A percentile compares a stretch with the other conserved stretches of the same genome.
These are phyloP conservation scores for Cariama cristata DNA, from an alignment of 2,113 vertebrate species.

Conservation along the genomic window DNA sequence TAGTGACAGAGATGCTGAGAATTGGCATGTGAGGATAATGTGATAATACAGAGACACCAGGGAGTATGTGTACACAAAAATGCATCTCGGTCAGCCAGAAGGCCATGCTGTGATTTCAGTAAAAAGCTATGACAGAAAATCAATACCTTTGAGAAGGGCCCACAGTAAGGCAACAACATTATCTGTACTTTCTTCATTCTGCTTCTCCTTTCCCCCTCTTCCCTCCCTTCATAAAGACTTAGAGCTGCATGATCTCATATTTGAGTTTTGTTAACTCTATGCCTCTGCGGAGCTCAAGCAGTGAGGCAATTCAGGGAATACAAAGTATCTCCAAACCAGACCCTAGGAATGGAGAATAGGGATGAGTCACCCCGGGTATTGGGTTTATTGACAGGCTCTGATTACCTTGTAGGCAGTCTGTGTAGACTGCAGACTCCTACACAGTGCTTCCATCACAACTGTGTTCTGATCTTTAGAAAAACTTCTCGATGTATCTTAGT, in stretches of 20 bases:
- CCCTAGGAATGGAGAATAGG: neutral
- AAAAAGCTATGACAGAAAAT: constrained; percentile 41
- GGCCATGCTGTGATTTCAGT: constrained; percentile 47
- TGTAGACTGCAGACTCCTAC: neutral
- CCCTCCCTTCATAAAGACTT: neutral
- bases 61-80: constrained; percentile 2
- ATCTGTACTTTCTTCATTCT: neutral
- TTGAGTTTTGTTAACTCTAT: constrained; percentile 33
- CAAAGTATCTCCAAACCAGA: neutral
- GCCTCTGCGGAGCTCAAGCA: neutral
- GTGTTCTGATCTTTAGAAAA: neutral
- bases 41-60: constrained; percentile 27
- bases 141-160: constrained; percentile 51
- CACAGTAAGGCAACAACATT: neutral
- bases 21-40: constrained; percentile 26
- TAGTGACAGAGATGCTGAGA: constrained; percentile 10
- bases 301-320: neutral
- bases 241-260: neutral
- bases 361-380: neutral
- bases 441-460: neutral
- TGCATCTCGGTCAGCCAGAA: constrained; percentile 30
- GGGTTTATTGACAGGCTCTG: neutral
- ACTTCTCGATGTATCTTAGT: neutral
- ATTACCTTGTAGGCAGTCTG: neutral
- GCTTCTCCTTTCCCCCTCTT: neutral